These are phyloP conservation scores for Mesitornis unicolor DNA, from an alignment of 2,113 vertebrate genomes.

Conservation along the genomic window DNA sequence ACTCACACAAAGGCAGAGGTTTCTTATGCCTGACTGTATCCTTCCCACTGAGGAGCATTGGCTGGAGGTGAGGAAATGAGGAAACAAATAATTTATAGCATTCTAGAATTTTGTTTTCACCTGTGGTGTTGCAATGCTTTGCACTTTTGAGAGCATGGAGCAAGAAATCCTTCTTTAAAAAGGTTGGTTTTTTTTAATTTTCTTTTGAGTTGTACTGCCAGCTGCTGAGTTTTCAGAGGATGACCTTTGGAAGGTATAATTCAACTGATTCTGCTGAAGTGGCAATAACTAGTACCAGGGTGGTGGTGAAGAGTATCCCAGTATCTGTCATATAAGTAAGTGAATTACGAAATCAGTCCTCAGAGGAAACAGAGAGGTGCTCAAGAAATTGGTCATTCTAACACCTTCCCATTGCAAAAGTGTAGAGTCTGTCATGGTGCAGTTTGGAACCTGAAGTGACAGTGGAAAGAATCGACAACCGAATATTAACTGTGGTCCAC, in stretches of 20 bases:
- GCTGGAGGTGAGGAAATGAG: not conserved
- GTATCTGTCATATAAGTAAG: not conserved
- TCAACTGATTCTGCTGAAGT: not conserved
- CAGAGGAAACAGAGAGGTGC: not conserved
- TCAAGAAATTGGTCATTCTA: not conserved
- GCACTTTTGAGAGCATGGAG: not conserved
- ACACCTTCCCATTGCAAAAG: not conserved
- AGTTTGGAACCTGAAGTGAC: not conserved
- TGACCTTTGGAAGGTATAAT: not conserved
- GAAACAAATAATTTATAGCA: not conserved
- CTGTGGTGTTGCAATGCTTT: not conserved
- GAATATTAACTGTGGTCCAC: not conserved
- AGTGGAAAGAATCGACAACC: not conserved
- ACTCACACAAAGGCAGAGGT: not conserved
- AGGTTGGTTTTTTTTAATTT: not conserved
- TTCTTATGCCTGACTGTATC: fast-evolving
- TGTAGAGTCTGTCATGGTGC: not conserved
- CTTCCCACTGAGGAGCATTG: not conserved
- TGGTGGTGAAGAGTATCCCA: not conserved
- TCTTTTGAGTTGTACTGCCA: not conserved
- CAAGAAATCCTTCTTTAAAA: not conserved
- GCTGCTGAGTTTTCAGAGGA: not conserved
- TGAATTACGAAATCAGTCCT: not conserved
- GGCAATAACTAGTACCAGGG: not conserved
- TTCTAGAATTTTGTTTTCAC: not conserved